Base-by-base conservation (phyloP, 2,797 vertebrate genomes). In the Sebastes ruberrimus region DNA sequence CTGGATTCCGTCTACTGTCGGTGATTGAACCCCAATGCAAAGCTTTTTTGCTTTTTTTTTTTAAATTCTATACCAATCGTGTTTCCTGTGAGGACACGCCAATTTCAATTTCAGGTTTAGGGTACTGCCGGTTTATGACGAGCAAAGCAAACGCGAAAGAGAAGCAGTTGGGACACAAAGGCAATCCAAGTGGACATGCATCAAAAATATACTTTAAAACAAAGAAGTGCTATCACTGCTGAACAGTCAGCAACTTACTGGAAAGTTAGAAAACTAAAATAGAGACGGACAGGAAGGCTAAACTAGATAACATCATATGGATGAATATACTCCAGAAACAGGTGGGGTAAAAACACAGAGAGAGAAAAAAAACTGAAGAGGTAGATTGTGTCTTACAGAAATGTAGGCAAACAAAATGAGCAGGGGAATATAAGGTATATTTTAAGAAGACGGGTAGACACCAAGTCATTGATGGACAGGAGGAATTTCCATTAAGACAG, bases 391-490 rank as follows among this genome's bases (percentile, higher is more conserved):
- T 65, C n/a, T 75, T 66, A 22, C 20, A 55, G 57, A 78, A 65
- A 80, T 38, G 70, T 38, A 59, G 2, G 10, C 22, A 82, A 77
- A 75, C 11, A 61, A 73, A 82, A 71, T 49, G 55, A 82, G 64
- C 18, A 28, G 49, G 33, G 32, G 33, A 56, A 65, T 10, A 46
- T 23, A 20, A 28, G 22, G 49, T 33, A 10, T 76, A 69, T 80
- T 78, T 84, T n/a, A 74, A 61, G 23, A 61, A 38, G 28, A 27
- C 25, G 30, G n/a, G 22, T 11, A 66, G 76, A 85, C 18, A 52
- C 59, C 46, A 57, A 63, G 61, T 42, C 64, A 33, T 9, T 88
- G 87, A 90, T 67, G 46, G 80, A 87, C 82, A 68, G 74, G 53
- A 76, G 59, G 32, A 35, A 69, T 61, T 74, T 73, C 64, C 33